Base-by-base conservation (phyloP, 2,113 vertebrate species). In the Neofelis nebulosa region DNA sequence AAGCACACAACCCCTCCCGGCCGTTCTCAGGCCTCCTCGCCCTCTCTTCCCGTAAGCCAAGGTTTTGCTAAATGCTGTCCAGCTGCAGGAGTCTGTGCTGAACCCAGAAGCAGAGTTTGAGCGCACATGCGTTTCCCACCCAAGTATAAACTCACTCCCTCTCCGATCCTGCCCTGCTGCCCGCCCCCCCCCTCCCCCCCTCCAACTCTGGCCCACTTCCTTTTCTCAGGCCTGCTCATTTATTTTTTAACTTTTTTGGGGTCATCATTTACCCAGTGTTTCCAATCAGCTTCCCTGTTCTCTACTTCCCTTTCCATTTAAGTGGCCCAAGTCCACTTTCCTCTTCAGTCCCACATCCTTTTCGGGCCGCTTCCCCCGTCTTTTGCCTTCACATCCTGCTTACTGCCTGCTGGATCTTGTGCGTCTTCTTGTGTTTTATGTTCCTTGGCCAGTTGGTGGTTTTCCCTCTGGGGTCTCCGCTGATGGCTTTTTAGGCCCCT, bases 231-330 rank as follows among this genome's bases (percentile, higher is more conserved):
- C 23, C n/a, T 21, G 10, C 29, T 79, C 45, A 4, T 74, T 92
- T 92, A 52, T 86, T 96, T 94, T 89, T 88, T 52, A 55, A 74
- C 71, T 82, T 63, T 55, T 83, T 38, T 25, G 16, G 6, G 31
- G 36, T 65, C 13, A n/a, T 29, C 48, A 5, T 87, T 87, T 71
- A 23, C 84, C 89, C 65, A 12, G n/a, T 8, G 29, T 38, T 96
- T 82, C 71, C 71, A 74, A 71, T 25, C 78, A 84, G 85, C 95
- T 98, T 98, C 96, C 91, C 61, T 74, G 95, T 96, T 97, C 48
- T 92, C 13, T 0, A 89, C 96, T 97, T 98, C 95, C 88, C 45
- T 57, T 88, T 85, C 74, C 79, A 10, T 45, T 36, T 0, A n/a
- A 55, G 65, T 8, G 63, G 23, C 74, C 65, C 9, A 18, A 18